Evolutionary conservation across 1,140 invertebrate genomes (phyloP).

Genomic region (Manduca sexta): DNA sequence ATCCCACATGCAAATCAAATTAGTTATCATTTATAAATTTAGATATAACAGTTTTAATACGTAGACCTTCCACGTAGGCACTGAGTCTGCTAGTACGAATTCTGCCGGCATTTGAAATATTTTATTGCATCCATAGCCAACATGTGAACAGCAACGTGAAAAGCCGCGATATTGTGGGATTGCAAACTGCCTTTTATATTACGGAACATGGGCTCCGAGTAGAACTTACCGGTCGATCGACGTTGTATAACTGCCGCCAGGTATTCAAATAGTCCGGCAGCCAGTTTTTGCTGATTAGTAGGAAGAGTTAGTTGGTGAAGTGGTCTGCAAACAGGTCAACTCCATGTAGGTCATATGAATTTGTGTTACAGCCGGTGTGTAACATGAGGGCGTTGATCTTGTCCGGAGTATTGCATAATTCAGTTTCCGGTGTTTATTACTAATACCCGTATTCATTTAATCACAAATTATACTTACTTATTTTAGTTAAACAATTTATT

Average conservation of each 20-base stretch:
- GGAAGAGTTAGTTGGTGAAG: conserved; percentile 19
- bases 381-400: conserved; percentile 24
- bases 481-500: too few species aligned
- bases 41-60: too few species aligned
- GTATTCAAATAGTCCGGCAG: neutral
- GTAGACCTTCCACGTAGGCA: too few species aligned
- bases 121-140: conserved; percentile 58
- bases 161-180: conserved; percentile 29
- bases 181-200: conserved; percentile 42
- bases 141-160: conserved; percentile 43
- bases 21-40: too few species aligned
- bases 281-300: conserved; percentile 8
- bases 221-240: conserved; percentile 11
- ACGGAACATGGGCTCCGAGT: conserved; percentile 3
- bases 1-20: too few species aligned
- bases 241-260: conserved; percentile 3
- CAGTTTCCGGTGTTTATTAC: conserved; percentile 4
- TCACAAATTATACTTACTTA: too few species aligned
- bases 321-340: conserved; percentile 39
- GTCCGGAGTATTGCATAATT: conserved; percentile 32
- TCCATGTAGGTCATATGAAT: conserved; percentile 48
- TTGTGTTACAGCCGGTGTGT: conserved; percentile 32
- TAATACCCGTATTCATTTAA: too few species aligned
- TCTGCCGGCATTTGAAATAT: conserved; percentile 27
- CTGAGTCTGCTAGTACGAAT: too few species aligned